Base-by-base conservation (phyloP, 30 jellyfish, hydroid and myxozoan species). In the Chironex yamaguchii region DNA sequence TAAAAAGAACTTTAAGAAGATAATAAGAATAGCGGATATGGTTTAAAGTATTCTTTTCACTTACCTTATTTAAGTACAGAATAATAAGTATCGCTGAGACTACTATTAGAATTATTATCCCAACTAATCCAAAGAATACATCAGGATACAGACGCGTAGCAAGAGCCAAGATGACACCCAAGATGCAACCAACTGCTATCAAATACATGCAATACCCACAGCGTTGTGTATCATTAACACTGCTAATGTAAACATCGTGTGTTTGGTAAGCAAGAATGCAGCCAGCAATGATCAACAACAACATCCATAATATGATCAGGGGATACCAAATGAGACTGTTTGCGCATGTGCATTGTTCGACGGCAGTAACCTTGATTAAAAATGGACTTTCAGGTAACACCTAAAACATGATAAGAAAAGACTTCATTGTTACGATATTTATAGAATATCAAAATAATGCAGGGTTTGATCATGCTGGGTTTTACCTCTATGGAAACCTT, bases 51-150 rank as follows among this genome's bases (percentile, higher is more conserved):
- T n/a, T n/a, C n/a, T n/a, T n/a, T n/a, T n/a, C n/a, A 58, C 81
- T 31, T 29, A 90, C 97, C 97, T 83, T 90, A 52, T 90, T 90
- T 67, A 90, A 68, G 76, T 65, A 90, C 32, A 90, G 62, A 36
- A 90, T 84, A 33, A 90, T 72, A 34, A 90, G 79, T 4, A 90
- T 92, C 21, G 96, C 96, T 0, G 95, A 82, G 62, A 90, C 96
- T 27, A 93, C 83, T 12, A 42, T 84, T 24, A 90, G 63, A 0
- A 90, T 82, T 6, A 82, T 62, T 28, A 77, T 28, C 14, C 95
- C 97, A 49, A 90, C 79, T 2, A 90, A 53, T 26, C 96, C 97
- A 68, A 82, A 90, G 77, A 90, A 90, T 52, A 82, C 77, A 74
- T 81, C 87, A 36, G 97, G 97, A 73, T 36, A 84, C 21, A 79